A percentile compares a stretch with the other conserved stretches of the same genome.
These are phyloP conservation scores for Yponomeuta evonymella DNA, from an alignment of 2,888 invertebrate species.

Conservation along the genomic window DNA sequence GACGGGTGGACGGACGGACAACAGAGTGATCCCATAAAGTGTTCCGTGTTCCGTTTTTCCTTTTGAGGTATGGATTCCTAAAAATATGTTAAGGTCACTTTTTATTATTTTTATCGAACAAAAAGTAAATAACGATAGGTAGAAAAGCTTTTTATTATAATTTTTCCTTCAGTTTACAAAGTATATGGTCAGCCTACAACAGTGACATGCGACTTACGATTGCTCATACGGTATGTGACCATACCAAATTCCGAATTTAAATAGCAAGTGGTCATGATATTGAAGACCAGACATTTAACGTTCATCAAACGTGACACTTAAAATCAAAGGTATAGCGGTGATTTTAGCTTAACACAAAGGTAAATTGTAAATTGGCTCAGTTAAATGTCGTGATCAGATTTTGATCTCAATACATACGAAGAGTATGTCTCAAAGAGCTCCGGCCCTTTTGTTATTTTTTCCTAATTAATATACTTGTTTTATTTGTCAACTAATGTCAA, in stretches of 20 bases:
- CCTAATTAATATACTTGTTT: neutral
- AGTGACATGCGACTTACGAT: slow-evolving; percentile 44
- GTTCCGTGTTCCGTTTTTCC: too few relatives aligned
- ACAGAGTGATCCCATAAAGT: too few relatives aligned
- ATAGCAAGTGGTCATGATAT: slow-evolving; percentile 38
- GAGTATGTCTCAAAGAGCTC: neutral
- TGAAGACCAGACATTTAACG: neutral
- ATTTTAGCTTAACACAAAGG: neutral
- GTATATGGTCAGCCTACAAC: slow-evolving; percentile 18
- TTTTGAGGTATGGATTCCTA: too few relatives aligned
- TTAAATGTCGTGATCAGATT: neutral
- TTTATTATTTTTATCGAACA: too few relatives aligned
- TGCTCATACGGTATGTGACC: slow-evolving; percentile 27
- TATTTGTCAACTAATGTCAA: neutral
- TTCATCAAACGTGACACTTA: neutral
- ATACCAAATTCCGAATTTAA: slow-evolving; percentile 41
- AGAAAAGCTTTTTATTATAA: too few relatives aligned
- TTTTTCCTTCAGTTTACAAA: neutral
- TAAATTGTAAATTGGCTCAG: neutral
- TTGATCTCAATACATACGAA: neutral
- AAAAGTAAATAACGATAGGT: too few relatives aligned
- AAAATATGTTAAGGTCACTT: too few relatives aligned
- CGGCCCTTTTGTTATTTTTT: neutral
- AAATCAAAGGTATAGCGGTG: neutral
- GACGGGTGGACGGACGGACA: too few relatives aligned